phyloP scores from a whole-genome alignment of 2,888 invertebrate species.

The Oconnorella tubifera region DNA sequence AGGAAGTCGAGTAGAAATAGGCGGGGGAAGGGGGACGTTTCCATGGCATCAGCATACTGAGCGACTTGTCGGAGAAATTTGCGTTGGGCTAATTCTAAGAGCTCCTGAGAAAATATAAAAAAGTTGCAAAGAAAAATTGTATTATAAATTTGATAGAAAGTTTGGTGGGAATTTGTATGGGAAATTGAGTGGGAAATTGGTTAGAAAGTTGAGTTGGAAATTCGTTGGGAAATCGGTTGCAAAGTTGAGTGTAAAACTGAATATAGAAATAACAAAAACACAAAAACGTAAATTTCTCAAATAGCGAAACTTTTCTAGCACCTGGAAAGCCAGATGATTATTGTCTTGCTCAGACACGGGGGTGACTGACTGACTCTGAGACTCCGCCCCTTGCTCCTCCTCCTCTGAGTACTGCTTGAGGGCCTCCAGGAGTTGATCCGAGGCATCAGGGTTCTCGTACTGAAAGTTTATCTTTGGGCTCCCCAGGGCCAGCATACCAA shows the following conservation, averaged over 20 bases:
- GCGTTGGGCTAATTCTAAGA: slow-evolving; percentile 48
- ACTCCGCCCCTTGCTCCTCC: slow-evolving; percentile 8
- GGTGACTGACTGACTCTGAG: background rate
- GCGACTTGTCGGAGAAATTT: slow-evolving; percentile 48
- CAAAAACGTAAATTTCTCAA: too few relatives aligned
- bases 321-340: slow-evolving; percentile 31
- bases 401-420: slow-evolving; percentile 38
- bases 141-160: too few relatives aligned
- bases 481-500: slow-evolving; percentile 34
- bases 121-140: too few relatives aligned
- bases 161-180: too few relatives aligned
- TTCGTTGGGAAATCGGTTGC: too few relatives aligned
- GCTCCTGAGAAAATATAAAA: slow-evolving; percentile 43
- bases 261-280: too few relatives aligned
- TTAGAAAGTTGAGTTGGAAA: too few relatives aligned
- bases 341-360: slow-evolving; percentile 15
- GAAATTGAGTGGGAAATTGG: too few relatives aligned
- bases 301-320: too few relatives aligned
- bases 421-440: slow-evolving; percentile 37
- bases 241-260: too few relatives aligned
- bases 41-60: slow-evolving; percentile 38
- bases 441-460: slow-evolving; percentile 41
- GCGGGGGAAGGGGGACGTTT: slow-evolving; percentile 42
- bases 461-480: slow-evolving; percentile 38
- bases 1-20: slow-evolving; percentile 44